Evolutionary conservation across 92 coral and sea anemone species (phyloP), one percentile per base, ranked within the genome.

Genomic region (Bergia puertoricense): DNA sequence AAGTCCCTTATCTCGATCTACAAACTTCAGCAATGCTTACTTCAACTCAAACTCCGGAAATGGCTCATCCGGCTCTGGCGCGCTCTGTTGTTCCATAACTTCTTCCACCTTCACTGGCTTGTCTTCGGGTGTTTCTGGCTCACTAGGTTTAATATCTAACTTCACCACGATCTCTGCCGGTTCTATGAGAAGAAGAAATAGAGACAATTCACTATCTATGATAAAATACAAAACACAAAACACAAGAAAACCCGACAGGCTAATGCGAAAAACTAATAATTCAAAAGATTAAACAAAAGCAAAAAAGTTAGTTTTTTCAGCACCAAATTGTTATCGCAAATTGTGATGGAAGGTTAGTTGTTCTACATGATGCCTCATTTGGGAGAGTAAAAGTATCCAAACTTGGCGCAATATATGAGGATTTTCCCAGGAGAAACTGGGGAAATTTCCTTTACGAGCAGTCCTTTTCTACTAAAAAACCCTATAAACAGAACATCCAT

Each of bases 41-140:
- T 62, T 62, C 30, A 18, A 23, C 30, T 74, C 79, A 74, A 74
- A 39, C 48, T 74, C 54, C 48, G 80, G 80, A 43, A 76, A n/a
- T 3, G 80, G 80, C 46, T 41, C 80, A 76, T 62, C 69, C 23
- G 80, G 80, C 51, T 76, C 80, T 45, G 80, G 80, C 46, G 42
- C 54, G 48, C 54, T 76, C 46, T 76, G 16, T 54, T 42, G 51
- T 23, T 76, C 80, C 30, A 76, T 9, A 14, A 76, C 80, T 42
- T 40, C 54, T 10, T 76, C 80, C n/a, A 76, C 80, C 9, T 76
- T 40, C 23, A 76, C 51, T 10, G 80, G 80, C 51, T 14, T 43
- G 37, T 76, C 80, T 42, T 76, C 80, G 2, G 80, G 80, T 39
- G 80, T 40, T 76, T 76, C 80, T 39, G 80, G 80, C 22, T 76